Base-by-base conservation (phyloP, 2,797 vertebrate genomes). In the Acrossocheilus wenchowensis region DNA sequence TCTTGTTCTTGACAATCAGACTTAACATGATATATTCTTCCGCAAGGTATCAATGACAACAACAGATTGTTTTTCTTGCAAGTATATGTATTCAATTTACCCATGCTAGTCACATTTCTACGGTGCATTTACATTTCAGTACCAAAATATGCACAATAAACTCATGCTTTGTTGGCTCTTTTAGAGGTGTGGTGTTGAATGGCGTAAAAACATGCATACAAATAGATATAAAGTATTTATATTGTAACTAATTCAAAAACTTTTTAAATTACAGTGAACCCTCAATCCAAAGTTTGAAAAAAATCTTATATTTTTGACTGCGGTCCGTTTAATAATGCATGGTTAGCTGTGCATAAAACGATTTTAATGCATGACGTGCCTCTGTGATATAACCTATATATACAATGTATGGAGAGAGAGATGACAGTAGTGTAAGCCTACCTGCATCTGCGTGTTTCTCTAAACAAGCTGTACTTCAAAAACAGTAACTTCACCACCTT, bases 1-100 rank as follows among this genome's bases (percentile, higher is more conserved):
- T 26, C 26, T 91, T 92, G 90, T 74, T 93, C 88, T 87, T 90
- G 91, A 92, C 84, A 85, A 94, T 93, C 77, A 83, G 73, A 66
- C 23, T 36, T 72, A 64, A 87, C 73, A 60, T 43, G 78, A 82
- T 82, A 86, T 71, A 72, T 81, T 80, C 84, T 85, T 85, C 69
- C 30, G 64, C 21, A 39, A 41, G 62, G 41, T 78, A 45, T 60
- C 41, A 26, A 26, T 62, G 52, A 77, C 45, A 30, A 62, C 34
- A 54, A 66, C 57, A 73, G 72, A 80, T 81, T 86, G 52, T 88
- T 78, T 86, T 89, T 77, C 30, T 73, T 21, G n/a, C 78, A 72
- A 74, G 26, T 68, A 66, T 66, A 84, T 86, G 57, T 90, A 88
- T 84, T 52, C 54, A 41, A 86, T 64, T 83, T 89, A 81, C 54